Percentiles rank a stretch among this genome's conserved stretches.
These are phyloP conservation scores for Poecilus cupreus DNA, from an alignment of 2,888 invertebrate species.

Conservation along the genomic window DNA sequence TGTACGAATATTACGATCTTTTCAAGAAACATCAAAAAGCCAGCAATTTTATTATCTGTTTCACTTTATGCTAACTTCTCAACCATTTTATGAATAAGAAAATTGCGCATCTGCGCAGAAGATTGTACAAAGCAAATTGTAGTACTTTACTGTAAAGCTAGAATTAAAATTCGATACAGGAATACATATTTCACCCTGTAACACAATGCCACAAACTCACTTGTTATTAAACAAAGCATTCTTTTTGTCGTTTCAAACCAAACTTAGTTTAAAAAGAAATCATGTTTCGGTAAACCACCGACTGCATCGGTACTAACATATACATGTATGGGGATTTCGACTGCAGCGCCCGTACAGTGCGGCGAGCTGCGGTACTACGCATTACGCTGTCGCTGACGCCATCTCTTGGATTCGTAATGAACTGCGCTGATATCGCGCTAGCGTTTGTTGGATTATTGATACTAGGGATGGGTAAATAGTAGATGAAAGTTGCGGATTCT, in stretches of 20 bases:
- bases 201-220: not conserved
- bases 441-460: not conserved
- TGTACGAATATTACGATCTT: not conserved
- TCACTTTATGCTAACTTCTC: not conserved
- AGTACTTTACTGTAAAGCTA: not conserved
- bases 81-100: too few species aligned
- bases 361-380: slow-evolving; percentile 35
- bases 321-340: not conserved
- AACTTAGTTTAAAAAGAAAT: slow-evolving; percentile 31
- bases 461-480: not conserved
- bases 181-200: not conserved
- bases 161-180: not conserved
- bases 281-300: not conserved
- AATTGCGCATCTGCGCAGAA: not conserved
- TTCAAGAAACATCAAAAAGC: not conserved
- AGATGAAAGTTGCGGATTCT: slow-evolving; percentile 1
- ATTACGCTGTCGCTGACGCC: slow-evolving; percentile 30
- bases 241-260: not conserved
- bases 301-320: slow-evolving; percentile 15
- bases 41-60: slow-evolving; percentile 1
- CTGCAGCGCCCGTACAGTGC: slow-evolving; percentile 11
- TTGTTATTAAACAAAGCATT: slow-evolving; percentile 29
- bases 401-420: not conserved
- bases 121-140: not conserved
- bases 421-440: not conserved